Evolutionary conservation across 2,888 invertebrate genomes (phyloP).

Genomic region (Hyalella azteca): DNA sequence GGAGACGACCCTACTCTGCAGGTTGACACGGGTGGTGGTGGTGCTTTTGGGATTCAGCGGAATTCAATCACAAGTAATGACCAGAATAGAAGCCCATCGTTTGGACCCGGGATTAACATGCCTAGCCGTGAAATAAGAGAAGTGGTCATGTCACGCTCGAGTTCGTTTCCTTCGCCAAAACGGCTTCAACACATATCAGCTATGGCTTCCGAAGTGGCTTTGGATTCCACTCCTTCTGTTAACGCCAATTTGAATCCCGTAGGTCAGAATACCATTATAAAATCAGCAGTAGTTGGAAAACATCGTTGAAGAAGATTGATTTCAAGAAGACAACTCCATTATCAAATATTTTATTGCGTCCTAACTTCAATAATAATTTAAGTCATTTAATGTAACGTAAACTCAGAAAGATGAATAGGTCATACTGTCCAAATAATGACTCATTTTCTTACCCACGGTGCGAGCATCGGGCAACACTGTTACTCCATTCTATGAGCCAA

Average conservation of each 20-base stretch:
- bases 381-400: background rate
- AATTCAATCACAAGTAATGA: background rate
- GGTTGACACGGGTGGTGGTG: background rate
- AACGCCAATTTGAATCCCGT: background rate
- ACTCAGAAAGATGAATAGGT: too few relatives aligned
- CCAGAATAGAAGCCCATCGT: too few relatives aligned
- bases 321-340: background rate
- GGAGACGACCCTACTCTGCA: background rate
- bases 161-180: conserved; percentile 7
- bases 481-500: too few relatives aligned
- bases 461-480: too few relatives aligned
- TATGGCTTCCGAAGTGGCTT: background rate
- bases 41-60: background rate
- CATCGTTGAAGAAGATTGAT: background rate
- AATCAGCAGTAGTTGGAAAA: background rate
- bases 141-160: background rate
- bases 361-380: background rate
- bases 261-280: background rate
- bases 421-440: too few relatives aligned
- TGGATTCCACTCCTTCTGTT: background rate
- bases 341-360: background rate
- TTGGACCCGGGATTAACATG: background rate
- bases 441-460: too few relatives aligned
- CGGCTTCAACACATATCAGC: background rate
- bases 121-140: background rate